These are phyloP conservation scores for Timandra comae DNA, from an alignment of 2,888 invertebrate species.

Conservation along the genomic window DNA sequence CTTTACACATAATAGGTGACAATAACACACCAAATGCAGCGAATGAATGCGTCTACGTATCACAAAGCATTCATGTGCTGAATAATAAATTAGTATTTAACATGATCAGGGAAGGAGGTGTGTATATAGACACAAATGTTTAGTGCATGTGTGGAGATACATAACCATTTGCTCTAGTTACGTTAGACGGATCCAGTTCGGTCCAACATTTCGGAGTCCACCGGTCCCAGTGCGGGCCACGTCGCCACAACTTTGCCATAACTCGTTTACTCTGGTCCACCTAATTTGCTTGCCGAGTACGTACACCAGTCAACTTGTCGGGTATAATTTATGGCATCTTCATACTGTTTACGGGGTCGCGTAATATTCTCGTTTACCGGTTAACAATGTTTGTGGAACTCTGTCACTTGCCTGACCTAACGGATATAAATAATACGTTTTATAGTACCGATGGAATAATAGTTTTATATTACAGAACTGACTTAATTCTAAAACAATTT, in stretches of 20 bases:
- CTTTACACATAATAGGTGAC: too few relatives aligned
- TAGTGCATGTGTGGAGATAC: too few relatives aligned
- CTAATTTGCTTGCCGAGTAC: slow-evolving; percentile 60
- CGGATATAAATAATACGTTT: too few relatives aligned
- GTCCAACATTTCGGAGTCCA: slow-evolving; percentile 30
- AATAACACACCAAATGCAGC: too few relatives aligned
- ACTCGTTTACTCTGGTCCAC: slow-evolving; percentile 61
- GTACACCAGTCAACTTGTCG: slow-evolving; percentile 51
- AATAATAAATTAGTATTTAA: too few relatives aligned
- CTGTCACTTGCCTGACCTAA: slow-evolving; percentile 17
- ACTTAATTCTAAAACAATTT: too few relatives aligned
- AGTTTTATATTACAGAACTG: too few relatives aligned
- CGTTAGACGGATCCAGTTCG: slow-evolving; percentile 23
- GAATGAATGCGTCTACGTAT: too few relatives aligned
- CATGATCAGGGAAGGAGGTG: too few relatives aligned
- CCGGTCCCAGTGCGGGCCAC: slow-evolving; percentile 41
- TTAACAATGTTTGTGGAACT: slow-evolving; percentile 22
- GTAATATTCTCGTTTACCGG: slow-evolving; percentile 21
- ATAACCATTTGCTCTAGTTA: slow-evolving; percentile 3
- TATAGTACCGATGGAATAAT: too few relatives aligned
- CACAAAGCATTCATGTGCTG: too few relatives aligned
- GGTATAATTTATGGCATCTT: slow-evolving; percentile 51
- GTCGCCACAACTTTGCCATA: slow-evolving; percentile 52
- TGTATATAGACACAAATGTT: too few relatives aligned
- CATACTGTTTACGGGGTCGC: slow-evolving; percentile 29